A percentile compares a stretch with the other conserved stretches of the same genome.
Conservation (phyloP, 2,797 vertebrate genomes). For the Triplophysa yarkandensis region DNA sequence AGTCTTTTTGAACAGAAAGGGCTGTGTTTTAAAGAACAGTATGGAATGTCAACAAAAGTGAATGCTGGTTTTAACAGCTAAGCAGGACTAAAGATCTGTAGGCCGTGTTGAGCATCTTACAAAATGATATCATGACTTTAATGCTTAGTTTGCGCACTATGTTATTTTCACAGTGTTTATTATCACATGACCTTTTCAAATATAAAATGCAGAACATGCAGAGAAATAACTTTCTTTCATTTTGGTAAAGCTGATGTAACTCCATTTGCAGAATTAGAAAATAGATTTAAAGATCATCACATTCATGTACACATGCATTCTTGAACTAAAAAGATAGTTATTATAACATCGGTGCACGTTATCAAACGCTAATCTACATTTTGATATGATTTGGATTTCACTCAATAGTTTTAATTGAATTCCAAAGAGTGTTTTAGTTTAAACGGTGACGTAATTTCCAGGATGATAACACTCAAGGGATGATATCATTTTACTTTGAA, state of each 20-base stretch:
- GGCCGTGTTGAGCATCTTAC: too few relatives aligned
- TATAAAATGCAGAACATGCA: too few relatives aligned
- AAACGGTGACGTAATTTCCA: constrained; percentile 30
- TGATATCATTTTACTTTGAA: constrained; percentile 33
- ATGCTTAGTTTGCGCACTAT: too few relatives aligned
- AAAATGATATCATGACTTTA: too few relatives aligned
- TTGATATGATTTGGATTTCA: too few relatives aligned
- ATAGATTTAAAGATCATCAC: too few relatives aligned
- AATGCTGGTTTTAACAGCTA: not conserved
- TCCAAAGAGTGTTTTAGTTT: constrained; percentile 20
- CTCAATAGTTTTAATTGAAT: constrained; percentile 31
- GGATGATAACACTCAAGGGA: constrained; percentile 41
- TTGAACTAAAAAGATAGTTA: not conserved
- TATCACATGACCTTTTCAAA: too few relatives aligned
- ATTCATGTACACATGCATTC: not conserved
- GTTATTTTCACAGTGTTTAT: too few relatives aligned
- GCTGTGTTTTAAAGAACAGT: constrained; percentile 10
- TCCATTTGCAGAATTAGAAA: too few relatives aligned
- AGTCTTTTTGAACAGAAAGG: constrained; percentile 21
- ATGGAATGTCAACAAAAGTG: not conserved
- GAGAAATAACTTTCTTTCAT: too few relatives aligned
- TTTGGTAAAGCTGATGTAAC: too few relatives aligned
- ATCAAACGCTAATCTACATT: too few relatives aligned
- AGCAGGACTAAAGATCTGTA: not conserved
- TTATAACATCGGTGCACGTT: not conserved